A percentile compares a stretch with the other conserved stretches of the same genome.
Conservation (phyloP, 92 coral and sea anemone species). For the Hydrozoanthus gracilis region DNA sequence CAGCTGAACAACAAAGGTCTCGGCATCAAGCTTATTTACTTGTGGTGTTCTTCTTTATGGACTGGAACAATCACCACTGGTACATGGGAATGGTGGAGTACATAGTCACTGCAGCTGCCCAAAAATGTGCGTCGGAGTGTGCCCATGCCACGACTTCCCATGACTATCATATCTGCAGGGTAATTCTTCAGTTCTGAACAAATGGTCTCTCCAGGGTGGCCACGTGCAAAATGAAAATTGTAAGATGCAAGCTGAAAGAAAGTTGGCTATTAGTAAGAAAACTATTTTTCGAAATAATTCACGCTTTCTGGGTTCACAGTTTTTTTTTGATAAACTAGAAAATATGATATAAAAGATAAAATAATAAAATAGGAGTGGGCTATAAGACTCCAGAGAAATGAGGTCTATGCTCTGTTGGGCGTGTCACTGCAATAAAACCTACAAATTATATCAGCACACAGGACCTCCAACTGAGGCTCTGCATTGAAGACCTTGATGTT, state of each 20-base stretch:
- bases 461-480: too few relatives aligned
- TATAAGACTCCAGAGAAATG: too few relatives aligned
- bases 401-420: too few relatives aligned
- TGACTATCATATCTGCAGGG: conserved; percentile 12
- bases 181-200: not conserved
- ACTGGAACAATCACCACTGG: conserved; percentile 28
- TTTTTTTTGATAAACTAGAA: too few relatives aligned
- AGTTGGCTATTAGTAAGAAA: not conserved
- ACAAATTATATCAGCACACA: too few relatives aligned
- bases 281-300: not conserved
- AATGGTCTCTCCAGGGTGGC: conserved; percentile 32
- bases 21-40: too few relatives aligned
- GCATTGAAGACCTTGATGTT: too few relatives aligned
- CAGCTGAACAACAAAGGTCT: not conserved
- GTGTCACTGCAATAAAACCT: too few relatives aligned
- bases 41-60: not conserved
- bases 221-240: conserved; percentile 11
- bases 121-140: conserved; percentile 23
- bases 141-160: conserved; percentile 46
- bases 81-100: conserved; percentile 39
- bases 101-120: conserved; percentile 44
- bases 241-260: not conserved
- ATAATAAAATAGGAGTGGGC: too few relatives aligned
- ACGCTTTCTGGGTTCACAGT: not conserved
- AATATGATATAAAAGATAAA: too few relatives aligned